Evolutionary conservation across 2,797 vertebrate genomes (phyloP).

Genomic region (Sitta carolinensis): DNA sequence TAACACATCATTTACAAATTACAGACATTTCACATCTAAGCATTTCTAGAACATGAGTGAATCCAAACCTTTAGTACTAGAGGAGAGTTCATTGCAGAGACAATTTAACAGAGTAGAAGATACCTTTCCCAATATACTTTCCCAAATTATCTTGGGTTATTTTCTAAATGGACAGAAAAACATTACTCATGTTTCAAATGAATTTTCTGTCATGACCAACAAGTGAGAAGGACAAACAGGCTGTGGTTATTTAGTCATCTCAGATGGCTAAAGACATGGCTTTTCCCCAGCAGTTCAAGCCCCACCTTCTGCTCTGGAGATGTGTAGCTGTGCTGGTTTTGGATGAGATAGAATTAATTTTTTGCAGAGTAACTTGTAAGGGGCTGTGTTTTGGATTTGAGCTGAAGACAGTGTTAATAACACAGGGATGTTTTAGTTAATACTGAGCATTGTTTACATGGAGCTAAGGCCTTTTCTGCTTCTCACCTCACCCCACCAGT

Average conservation of each 20-base stretch:
- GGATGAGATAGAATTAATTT: background rate
- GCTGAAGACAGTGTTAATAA: background rate
- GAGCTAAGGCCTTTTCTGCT: background rate
- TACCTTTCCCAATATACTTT: background rate
- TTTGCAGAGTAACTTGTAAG: background rate
- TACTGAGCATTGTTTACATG: accelerated
- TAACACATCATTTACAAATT: background rate
- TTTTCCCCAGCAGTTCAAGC: background rate
- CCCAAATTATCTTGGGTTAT: background rate
- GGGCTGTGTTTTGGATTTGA: background rate
- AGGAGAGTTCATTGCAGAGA: background rate
- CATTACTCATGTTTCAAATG: accelerated
- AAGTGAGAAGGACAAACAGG: background rate
- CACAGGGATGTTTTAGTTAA: background rate
- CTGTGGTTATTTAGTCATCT: background rate
- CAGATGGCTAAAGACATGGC: background rate
- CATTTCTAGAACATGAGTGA: background rate
- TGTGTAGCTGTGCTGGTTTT: background rate
- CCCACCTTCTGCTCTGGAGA: background rate
- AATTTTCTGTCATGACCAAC: background rate
- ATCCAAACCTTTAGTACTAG: background rate
- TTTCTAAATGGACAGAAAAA: background rate
- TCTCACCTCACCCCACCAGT: background rate
- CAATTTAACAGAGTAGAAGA: background rate
- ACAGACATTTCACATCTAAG: background rate